phyloP scores from a whole-genome alignment of 2,113 vertebrate genomes.

The human region GRCh38 chr2:96542001-96542500 shows the following conservation, averaged over 20 bases:
- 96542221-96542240: not conserved
- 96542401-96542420: conserved; percentile 11
- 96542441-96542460: conserved; percentile 38
- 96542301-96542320: not conserved
- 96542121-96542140: not conserved
- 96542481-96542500: not conserved
- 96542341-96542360: not conserved
- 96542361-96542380: not conserved
- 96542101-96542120: not conserved
- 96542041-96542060: no score
- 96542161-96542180: not conserved
- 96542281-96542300: not conserved
- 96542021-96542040: no score
- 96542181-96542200: not conserved
- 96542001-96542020: no score
- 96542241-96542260: not conserved
- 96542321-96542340: conserved; percentile 36
- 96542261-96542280: not conserved
- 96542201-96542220: not conserved
- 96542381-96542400: not conserved
- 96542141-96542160: not conserved
- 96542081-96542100: not conserved
- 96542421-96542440: conserved; percentile 60
- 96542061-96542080: no score
- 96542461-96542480: not conserved